These are phyloP conservation scores for Columba livia DNA, from an alignment of 2,113 vertebrate genomes.

Conservation along the genomic window DNA sequence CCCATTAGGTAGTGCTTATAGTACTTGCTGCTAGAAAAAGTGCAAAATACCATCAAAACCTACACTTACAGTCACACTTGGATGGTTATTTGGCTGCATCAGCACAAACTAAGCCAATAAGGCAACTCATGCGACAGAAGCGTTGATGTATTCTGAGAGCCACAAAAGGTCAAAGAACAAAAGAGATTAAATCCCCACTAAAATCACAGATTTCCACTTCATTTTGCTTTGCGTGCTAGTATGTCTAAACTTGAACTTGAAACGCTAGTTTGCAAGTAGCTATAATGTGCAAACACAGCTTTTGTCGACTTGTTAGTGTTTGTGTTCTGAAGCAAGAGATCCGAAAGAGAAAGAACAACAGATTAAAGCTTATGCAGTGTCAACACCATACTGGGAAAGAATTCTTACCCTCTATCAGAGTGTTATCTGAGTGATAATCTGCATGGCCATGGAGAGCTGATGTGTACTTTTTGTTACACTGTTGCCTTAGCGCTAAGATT, in stretches of 20 bases:
- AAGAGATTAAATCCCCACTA: constrained; percentile 69
- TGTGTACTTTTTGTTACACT: background rate
- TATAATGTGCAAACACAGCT: constrained; percentile 52
- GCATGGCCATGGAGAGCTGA: constrained; percentile 33
- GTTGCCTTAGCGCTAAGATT: constrained; percentile 43
- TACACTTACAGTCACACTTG: background rate
- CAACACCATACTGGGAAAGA: constrained; percentile 48
- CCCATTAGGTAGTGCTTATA: background rate
- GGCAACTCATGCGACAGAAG: constrained; percentile 59
- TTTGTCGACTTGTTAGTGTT: constrained; percentile 60
- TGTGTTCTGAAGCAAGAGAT: constrained; percentile 63
- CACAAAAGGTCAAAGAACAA: constrained; percentile 69
- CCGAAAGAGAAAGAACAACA: constrained; percentile 50
- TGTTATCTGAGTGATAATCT: constrained; percentile 53
- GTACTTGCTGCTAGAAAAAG: background rate
- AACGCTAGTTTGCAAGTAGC: constrained; percentile 69
- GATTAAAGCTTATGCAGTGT: constrained; percentile 54
- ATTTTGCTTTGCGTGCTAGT: constrained; percentile 61
- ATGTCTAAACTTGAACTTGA: constrained; percentile 62
- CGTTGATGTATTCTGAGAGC: constrained; percentile 57
- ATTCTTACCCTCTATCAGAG: constrained; percentile 35
- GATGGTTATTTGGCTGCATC: constrained; percentile 33
- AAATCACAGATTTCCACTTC: constrained; percentile 75
- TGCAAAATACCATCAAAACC: background rate
- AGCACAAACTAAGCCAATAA: constrained; percentile 22